A percentile compares a stretch with the other conserved stretches of the same genome.
phyloP scores from a whole-genome alignment of 2,113 vertebrate species.

The Ciconia stormi region DNA sequence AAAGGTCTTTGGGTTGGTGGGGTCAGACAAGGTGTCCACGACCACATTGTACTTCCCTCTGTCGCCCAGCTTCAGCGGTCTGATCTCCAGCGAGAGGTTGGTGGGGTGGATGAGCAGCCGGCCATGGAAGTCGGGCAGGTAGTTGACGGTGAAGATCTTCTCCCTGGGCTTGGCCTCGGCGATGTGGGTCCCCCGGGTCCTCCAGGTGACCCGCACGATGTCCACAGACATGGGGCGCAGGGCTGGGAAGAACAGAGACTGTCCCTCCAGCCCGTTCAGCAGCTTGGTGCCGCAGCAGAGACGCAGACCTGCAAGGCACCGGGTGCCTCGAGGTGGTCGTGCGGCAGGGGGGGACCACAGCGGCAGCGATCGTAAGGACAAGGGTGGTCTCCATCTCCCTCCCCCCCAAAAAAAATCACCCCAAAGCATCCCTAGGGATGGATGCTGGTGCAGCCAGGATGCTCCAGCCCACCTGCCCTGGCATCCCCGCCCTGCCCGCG shows the following conservation, averaged over 20 bases:
- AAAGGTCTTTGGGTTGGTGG: neutral
- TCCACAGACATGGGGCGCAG: accelerated
- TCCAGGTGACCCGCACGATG: neutral
- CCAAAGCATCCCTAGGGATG: neutral
- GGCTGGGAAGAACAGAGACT: neutral
- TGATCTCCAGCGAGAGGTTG: neutral
- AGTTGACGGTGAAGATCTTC: accelerated
- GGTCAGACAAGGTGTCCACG: neutral
- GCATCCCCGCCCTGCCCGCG: neutral
- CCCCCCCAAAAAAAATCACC: too few relatives aligned
- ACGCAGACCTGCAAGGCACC: neutral
- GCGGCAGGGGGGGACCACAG: neutral
- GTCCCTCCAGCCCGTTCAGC: neutral
- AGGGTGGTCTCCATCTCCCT: neutral
- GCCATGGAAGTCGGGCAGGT: accelerated
- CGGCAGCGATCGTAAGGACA: accelerated
- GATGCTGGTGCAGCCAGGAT: neutral
- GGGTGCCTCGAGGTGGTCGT: accelerated
- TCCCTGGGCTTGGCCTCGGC: neutral
- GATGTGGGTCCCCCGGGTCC: accelerated
- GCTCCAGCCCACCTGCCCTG: neutral
- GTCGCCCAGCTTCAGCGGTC: neutral
- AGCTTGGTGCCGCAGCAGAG: accelerated
- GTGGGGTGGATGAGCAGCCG: neutral
- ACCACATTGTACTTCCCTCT: neutral